These are phyloP conservation scores for Myocastor coypus DNA, from an alignment of 2,113 vertebrate species.

Conservation along the genomic window DNA sequence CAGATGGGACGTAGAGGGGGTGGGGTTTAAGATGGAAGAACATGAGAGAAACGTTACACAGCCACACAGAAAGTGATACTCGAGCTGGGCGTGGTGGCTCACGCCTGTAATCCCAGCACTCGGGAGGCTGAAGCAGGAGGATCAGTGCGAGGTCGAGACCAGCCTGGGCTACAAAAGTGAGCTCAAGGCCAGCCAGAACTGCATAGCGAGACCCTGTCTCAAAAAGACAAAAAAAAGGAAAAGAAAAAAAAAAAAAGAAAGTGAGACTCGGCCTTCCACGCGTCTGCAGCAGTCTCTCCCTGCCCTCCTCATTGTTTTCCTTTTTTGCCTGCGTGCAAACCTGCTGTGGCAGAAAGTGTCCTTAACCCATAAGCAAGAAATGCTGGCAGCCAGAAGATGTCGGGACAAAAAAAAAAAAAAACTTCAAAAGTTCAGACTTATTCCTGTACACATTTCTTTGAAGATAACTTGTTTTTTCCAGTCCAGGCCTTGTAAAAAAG, in stretches of 20 bases:
- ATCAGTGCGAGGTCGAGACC: too few species aligned
- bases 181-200: too few species aligned
- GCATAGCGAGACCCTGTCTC: too few species aligned
- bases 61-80: not conserved
- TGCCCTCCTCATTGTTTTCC: not conserved
- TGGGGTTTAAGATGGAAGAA: not conserved
- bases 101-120: too few species aligned
- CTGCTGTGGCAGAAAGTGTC: not conserved
- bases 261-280: not conserved
- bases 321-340: not conserved
- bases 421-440: constrained; percentile 48
- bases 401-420: constrained; percentile 20
- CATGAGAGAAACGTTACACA: not conserved
- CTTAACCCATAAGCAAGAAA: constrained; percentile 1
- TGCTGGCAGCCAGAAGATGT: constrained; percentile 1
- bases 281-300: not conserved
- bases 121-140: too few species aligned
- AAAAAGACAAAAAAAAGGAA: too few species aligned
- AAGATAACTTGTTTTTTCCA: constrained; percentile 67
- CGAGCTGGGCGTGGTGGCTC: too few species aligned
- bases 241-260: too few species aligned
- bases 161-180: too few species aligned
- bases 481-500: constrained; percentile 70
- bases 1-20: not conserved
- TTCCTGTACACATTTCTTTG: constrained; percentile 47